phyloP scores from a whole-genome alignment of 2,113 vertebrate species.

The Rhinolophus ferrumequinum region DNA sequence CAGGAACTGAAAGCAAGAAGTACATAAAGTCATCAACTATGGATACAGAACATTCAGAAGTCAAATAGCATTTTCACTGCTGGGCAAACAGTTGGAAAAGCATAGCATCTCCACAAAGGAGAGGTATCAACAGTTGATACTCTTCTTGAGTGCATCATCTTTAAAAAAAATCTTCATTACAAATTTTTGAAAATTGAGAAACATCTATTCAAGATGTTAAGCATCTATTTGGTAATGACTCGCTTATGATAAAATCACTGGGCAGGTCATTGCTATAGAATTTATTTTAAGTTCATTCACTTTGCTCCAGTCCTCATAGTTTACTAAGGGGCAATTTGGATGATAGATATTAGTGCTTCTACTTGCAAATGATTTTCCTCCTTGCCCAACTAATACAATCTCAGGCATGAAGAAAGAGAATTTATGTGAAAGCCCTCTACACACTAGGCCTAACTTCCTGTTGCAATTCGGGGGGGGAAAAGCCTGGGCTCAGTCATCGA shows the following conservation, averaged over 20 bases:
- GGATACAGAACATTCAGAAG: not conserved
- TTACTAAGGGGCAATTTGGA: not conserved
- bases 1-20: slow-evolving; percentile 41
- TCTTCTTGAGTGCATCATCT: not conserved
- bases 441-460: not conserved
- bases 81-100: not conserved
- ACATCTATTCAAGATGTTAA: not conserved
- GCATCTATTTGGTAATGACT: slow-evolving; percentile 4
- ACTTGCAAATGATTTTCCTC: slow-evolving; percentile 44
- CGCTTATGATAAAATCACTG: not conserved
- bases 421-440: not conserved
- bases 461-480: not conserved
- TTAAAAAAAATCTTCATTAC: not conserved
- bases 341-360: not conserved
- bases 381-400: not conserved
- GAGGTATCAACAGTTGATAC: not conserved
- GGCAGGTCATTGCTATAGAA: not conserved
- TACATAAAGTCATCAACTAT: slow-evolving; percentile 46
- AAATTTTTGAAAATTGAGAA: not conserved
- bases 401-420: not conserved
- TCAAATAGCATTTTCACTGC: not conserved
- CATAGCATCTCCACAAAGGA: not conserved
- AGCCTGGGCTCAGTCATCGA: not conserved
- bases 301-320: not conserved
- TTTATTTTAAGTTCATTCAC: slow-evolving; percentile 22